Evolutionary conservation across 2,113 vertebrate genomes (phyloP).

Genomic region (Macrotis lagotis): DNA sequence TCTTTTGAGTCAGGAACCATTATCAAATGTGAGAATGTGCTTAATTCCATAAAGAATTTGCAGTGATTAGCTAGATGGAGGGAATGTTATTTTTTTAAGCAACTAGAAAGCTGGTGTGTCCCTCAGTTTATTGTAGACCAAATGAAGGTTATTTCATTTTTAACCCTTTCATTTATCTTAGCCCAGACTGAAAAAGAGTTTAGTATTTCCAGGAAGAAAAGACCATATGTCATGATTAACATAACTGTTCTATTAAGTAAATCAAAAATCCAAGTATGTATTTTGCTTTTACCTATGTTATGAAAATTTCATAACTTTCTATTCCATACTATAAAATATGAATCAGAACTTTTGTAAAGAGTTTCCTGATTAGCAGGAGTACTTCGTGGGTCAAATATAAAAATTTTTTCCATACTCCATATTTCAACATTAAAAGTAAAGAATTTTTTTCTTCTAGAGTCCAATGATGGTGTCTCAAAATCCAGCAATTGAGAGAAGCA

Average conservation of each 20-base stretch:
- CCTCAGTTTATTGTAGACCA: neutral
- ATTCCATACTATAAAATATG: neutral
- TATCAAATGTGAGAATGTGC: neutral
- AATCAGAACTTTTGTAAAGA: neutral
- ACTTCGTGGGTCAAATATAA: neutral
- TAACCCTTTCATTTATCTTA: neutral
- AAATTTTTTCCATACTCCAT: too few relatives aligned
- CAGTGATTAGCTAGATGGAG: neutral
- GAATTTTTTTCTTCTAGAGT: neutral
- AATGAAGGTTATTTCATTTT: neutral
- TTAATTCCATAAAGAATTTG: neutral
- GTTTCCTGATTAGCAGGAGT: neutral
- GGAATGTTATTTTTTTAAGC: neutral
- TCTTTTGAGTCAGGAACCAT: neutral
- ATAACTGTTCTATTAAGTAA: neutral
- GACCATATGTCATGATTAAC: neutral
- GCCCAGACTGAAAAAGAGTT: neutral
- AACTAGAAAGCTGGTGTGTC: neutral
- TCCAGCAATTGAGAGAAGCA: neutral
- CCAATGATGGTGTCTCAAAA: neutral
- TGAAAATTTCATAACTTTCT: neutral
- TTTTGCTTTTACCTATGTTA: neutral
- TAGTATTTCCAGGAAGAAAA: neutral
- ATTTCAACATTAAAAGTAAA: neutral
- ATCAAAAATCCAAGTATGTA: neutral